Base-by-base conservation (phyloP, 2,888 invertebrate species). In the Polydrusus tereticollis region DNA sequence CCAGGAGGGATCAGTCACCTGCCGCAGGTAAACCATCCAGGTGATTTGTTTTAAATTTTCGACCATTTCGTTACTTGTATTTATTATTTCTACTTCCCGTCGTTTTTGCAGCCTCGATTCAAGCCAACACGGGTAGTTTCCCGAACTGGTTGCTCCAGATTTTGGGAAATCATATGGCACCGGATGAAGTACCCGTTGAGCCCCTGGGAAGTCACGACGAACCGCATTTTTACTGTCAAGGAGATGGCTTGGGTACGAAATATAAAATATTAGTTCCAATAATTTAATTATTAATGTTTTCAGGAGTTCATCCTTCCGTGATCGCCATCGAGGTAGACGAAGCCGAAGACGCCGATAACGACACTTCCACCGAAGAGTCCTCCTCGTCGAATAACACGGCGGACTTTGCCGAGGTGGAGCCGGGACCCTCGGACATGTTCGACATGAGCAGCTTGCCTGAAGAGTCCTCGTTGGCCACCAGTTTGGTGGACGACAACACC, bases 211-310 rank as follows among this genome's bases (percentile, higher is more conserved):
- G 26, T 8, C 38, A 41, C 26, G 60, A 52, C 16, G 85, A 83
- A 71, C 82, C 85, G 2, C 84, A 86, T 79, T 85, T 83, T 74
- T 85, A 85, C 70, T 85, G 85, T 68, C 85, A 85, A 78, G 86
- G 86, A n/a, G 86, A 86, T 73, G 85, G 85, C 10, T 74, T 85
- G 80, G 86, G 85, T 85, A 80, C 71, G 74, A n/a, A n/a, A n/a
- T n/a, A n/a, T n/a, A n/a, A n/a, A n/a, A n/a, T n/a, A n/a, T n/a
- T n/a, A n/a, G n/a, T n/a, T n/a, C n/a, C n/a, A n/a, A n/a, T n/a
- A n/a, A n/a, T n/a, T n/a, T n/a, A n/a, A n/a, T n/a, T n/a, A n/a
- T n/a, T n/a, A n/a, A n/a, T n/a, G 6, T 52, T 12, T 26, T n/a
- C 21, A 85, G 85, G 85, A 14, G 84, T 85, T 18, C 85, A 85